Conservation (phyloP, 1,140 invertebrate species). For the Zaprionus lachaisei region DNA sequence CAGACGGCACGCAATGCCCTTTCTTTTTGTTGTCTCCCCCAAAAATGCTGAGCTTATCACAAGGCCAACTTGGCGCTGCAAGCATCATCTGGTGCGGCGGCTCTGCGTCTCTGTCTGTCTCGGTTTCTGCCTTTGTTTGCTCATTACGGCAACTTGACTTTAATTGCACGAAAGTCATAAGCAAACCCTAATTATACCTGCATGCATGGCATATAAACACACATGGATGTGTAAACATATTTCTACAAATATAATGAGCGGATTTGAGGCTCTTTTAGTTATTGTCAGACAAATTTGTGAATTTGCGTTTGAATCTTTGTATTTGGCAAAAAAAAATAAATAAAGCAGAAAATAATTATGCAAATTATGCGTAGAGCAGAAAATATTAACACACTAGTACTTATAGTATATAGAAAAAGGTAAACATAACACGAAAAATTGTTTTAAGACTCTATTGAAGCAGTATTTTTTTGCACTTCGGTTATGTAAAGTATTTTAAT, state of each 20-base stretch:
- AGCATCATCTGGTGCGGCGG: slow-evolving; percentile 62
- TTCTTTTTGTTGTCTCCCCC: slow-evolving; percentile 1
- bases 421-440: too few relatives aligned
- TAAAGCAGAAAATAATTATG: background rate
- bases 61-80: background rate
- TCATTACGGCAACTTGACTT: slow-evolving; percentile 78
- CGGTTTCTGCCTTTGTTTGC: slow-evolving; percentile 62
- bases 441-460: too few relatives aligned
- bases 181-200: slow-evolving; percentile 34
- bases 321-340: background rate
- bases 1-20: background rate
- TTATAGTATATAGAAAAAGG: too few relatives aligned
- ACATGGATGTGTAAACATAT: slow-evolving; percentile 6
- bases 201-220: slow-evolving; percentile 12
- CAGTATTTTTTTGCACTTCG: too few relatives aligned
- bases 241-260: background rate
- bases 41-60: slow-evolving; percentile 10
- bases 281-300: background rate
- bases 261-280: background rate
- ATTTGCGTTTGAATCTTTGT: background rate
- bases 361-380: background rate
- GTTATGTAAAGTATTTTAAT: too few relatives aligned
- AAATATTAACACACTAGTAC: background rate
- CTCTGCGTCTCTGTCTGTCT: slow-evolving; percentile 57
- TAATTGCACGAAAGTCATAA: slow-evolving; percentile 71